Conservation (phyloP, 2,888 invertebrate genomes). For the Miltochrista miniata region DNA sequence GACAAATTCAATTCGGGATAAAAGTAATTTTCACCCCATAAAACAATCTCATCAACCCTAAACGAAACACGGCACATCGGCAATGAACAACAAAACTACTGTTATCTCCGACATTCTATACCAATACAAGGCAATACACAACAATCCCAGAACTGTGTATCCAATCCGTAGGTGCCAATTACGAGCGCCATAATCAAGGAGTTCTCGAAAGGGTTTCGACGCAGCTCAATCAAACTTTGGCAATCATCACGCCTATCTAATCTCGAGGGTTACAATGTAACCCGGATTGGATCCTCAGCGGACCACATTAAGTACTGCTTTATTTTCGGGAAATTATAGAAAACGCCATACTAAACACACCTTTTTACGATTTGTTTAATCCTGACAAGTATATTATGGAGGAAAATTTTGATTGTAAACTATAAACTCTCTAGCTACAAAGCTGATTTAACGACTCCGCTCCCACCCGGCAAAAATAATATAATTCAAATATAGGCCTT, state of each 20-base stretch:
- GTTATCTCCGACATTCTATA: conserved; percentile 38
- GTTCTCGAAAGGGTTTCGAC: conserved; percentile 70
- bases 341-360: conserved; percentile 39
- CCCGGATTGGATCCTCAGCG: conserved; percentile 65
- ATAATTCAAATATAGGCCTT: too few species aligned
- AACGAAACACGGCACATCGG: conserved; percentile 15
- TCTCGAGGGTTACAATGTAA: conserved; percentile 75
- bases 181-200: conserved; percentile 68
- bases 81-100: conserved; percentile 35
- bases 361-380: conserved; percentile 31
- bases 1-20: not conserved
- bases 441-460: too few species aligned
- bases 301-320: conserved; percentile 65
- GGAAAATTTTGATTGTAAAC: too few species aligned
- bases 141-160: conserved; percentile 45
- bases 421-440: too few species aligned
- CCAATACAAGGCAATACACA: conserved; percentile 30
- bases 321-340: conserved; percentile 71
- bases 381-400: conserved; percentile 13
- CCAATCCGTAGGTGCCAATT: conserved; percentile 50
- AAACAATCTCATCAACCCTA: conserved; percentile 17
- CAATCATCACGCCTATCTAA: conserved; percentile 79
- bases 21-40: conserved; percentile 4
- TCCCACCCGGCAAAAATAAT: too few species aligned
- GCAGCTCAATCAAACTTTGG: conserved; percentile 79